These are phyloP conservation scores for Muntiacus reevesi DNA, from an alignment of 2,113 vertebrate genomes.

Conservation along the genomic window DNA sequence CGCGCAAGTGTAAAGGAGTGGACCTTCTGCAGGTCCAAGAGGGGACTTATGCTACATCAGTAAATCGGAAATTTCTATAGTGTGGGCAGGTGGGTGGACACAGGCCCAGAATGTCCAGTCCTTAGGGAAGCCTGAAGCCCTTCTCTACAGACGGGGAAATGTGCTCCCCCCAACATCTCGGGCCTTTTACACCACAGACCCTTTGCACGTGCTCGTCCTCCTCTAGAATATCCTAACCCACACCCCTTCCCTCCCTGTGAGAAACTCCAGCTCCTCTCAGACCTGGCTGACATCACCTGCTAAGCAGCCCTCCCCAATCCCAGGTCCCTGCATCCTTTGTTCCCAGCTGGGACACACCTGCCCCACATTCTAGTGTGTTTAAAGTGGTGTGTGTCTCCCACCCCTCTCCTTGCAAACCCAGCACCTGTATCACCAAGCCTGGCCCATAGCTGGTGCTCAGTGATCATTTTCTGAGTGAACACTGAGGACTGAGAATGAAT, in stretches of 20 bases:
- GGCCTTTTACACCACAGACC: not conserved
- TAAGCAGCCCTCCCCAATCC: not conserved
- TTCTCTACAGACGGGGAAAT: not conserved
- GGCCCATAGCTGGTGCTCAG: not conserved
- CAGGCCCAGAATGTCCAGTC: not conserved
- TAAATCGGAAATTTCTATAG: not conserved
- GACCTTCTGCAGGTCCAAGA: not conserved
- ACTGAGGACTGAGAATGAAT: not conserved
- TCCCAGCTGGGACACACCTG: not conserved
- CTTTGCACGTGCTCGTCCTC: not conserved
- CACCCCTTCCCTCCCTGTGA: not conserved
- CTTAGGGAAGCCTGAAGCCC: not conserved
- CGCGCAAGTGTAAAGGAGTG: not conserved
- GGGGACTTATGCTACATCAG: not conserved
- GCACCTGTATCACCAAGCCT: not conserved
- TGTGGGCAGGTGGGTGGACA: not conserved
- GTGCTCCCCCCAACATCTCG: not conserved
- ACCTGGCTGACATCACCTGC: not conserved
- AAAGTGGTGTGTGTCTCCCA: not conserved
- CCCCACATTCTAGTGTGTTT: not conserved
- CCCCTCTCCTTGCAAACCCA: not conserved
- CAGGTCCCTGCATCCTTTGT: not conserved
- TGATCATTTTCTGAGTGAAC: not conserved
- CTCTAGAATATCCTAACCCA: not conserved
- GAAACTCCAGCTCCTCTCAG: not conserved